Percentiles rank a stretch among this genome's conserved stretches.
These are phyloP conservation scores for Drosophila biarmipes DNA, from an alignment of 1,140 invertebrate genomes.

Conservation along the genomic window DNA sequence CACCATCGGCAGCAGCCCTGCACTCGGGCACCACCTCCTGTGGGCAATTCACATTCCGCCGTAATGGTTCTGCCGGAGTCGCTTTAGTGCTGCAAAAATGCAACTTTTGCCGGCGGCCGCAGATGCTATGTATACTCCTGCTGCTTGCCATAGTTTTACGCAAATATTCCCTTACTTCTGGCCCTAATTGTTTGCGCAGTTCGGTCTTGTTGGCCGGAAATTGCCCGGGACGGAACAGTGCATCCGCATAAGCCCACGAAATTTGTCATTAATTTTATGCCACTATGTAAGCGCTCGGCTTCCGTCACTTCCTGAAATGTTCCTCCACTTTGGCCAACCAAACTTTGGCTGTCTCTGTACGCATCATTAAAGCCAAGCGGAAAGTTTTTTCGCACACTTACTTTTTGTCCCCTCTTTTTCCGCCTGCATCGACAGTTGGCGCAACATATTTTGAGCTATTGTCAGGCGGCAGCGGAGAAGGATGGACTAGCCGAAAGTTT, in stretches of 20 bases:
- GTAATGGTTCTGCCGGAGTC: constrained; percentile 53
- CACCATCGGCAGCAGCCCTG: constrained; percentile 34
- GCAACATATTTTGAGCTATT: constrained; percentile 70
- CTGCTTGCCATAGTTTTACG: background rate
- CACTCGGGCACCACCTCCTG: constrained; percentile 45
- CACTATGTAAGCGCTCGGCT: constrained; percentile 47
- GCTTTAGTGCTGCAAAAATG: constrained; percentile 45
- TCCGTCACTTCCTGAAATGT: constrained; percentile 35
- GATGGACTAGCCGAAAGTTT: constrained; percentile 33
- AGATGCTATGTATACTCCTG: background rate
- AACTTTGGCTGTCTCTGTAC: constrained; percentile 55
- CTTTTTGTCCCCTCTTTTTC: constrained; percentile 29
- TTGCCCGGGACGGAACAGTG: constrained; percentile 51
- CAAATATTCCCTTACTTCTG: constrained; percentile 16
- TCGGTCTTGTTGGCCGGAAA: constrained; percentile 29
- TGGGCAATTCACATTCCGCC: constrained; percentile 23
- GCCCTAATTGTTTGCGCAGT: constrained; percentile 56
- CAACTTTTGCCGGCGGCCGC: constrained; percentile 52
- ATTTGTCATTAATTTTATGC: constrained; percentile 73
- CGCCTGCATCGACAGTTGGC: constrained; percentile 49
- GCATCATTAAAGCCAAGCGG: constrained; percentile 70
- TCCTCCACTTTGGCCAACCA: constrained; percentile 11
- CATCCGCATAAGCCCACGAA: constrained; percentile 55
- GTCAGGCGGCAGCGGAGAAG: constrained; percentile 35
- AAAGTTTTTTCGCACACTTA: constrained; percentile 66